Conservation (phyloP, 2,888 invertebrate genomes). For the Hirtodrosophila histrioides region DNA sequence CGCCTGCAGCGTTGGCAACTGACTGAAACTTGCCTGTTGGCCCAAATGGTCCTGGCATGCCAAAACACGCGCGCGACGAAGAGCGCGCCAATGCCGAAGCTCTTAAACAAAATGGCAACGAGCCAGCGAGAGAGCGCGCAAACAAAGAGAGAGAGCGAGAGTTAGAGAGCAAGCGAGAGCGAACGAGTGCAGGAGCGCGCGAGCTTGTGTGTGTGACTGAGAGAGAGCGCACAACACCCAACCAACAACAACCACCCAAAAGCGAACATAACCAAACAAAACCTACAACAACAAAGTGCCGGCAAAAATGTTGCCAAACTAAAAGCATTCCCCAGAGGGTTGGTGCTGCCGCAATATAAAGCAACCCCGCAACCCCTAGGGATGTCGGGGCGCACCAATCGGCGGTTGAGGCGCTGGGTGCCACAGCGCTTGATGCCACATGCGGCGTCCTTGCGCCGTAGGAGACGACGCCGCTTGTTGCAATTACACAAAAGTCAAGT, state of each 20-base stretch:
- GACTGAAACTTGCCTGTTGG: conserved; percentile 69
- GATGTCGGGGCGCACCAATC: conserved; percentile 74
- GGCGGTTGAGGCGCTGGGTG: conserved; percentile 71
- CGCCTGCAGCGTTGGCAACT: conserved; percentile 80
- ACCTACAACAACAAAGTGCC: conserved; percentile 22
- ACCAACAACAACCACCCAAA: conserved; percentile 49
- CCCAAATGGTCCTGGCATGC: conserved; percentile 52
- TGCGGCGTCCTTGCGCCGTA: conserved; percentile 62
- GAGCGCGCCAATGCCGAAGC: conserved; percentile 27
- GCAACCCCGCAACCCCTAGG: conserved; percentile 63
- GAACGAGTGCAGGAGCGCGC: neutral
- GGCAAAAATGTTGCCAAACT: conserved; percentile 13
- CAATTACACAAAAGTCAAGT: conserved; percentile 73
- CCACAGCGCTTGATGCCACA: conserved; percentile 51
- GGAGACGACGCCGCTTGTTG: conserved; percentile 60
- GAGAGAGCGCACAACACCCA: conserved; percentile 38
- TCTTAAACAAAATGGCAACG: conserved; percentile 66
- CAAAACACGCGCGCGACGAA: conserved; percentile 35
- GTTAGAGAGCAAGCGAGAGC: conserved; percentile 21
- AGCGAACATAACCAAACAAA: conserved; percentile 12
- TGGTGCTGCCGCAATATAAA: conserved; percentile 38
- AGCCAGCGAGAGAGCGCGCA: conserved; percentile 19
- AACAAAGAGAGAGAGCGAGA: conserved; percentile 23
- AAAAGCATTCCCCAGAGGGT: conserved; percentile 65
- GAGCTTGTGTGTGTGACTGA: conserved; percentile 4